These are phyloP conservation scores for Verasper variegatus DNA, from an alignment of 2,113 vertebrate species.

Conservation along the genomic window DNA sequence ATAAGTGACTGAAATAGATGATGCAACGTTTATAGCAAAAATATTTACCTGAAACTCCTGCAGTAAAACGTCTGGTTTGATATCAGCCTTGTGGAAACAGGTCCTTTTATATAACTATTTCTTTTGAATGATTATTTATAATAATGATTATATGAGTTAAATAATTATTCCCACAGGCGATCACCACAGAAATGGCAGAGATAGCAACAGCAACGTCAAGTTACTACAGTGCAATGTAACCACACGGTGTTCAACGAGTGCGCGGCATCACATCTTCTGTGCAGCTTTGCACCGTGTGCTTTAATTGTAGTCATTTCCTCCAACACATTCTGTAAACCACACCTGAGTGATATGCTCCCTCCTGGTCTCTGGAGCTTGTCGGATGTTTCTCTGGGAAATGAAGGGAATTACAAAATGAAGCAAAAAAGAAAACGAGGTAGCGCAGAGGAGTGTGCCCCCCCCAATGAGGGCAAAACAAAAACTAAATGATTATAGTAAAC, in stretches of 20 bases:
- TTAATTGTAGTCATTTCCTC: conserved; percentile 3
- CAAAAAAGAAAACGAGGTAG: conserved; percentile 16
- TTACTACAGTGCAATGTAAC: not conserved
- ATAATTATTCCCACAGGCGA: conserved; percentile 15
- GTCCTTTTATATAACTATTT: not conserved
- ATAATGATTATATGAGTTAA: too few species aligned
- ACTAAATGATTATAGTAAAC: conserved; percentile 54
- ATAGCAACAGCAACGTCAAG: not conserved
- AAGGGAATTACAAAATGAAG: conserved; percentile 2
- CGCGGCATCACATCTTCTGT: not conserved
- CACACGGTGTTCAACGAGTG: conserved; percentile 12
- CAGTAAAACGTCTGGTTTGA: not conserved
- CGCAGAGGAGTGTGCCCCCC: conserved; percentile 10
- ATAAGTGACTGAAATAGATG: conserved; percentile 15
- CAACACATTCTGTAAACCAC: not conserved
- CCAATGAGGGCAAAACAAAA: conserved; percentile 7
- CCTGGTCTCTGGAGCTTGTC: conserved; percentile 5
- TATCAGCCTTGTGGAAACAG: not conserved
- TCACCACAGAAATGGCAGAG: not conserved
- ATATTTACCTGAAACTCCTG: not conserved
- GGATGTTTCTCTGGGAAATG: conserved; percentile 8
- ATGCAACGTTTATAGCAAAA: conserved; percentile 3
- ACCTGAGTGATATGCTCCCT: not conserved
- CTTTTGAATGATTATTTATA: not conserved
- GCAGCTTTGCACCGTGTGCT: conserved; percentile 19